These are phyloP conservation scores for Amyelois transitella DNA, from an alignment of 1,140 invertebrate species.

Conservation along the genomic window DNA sequence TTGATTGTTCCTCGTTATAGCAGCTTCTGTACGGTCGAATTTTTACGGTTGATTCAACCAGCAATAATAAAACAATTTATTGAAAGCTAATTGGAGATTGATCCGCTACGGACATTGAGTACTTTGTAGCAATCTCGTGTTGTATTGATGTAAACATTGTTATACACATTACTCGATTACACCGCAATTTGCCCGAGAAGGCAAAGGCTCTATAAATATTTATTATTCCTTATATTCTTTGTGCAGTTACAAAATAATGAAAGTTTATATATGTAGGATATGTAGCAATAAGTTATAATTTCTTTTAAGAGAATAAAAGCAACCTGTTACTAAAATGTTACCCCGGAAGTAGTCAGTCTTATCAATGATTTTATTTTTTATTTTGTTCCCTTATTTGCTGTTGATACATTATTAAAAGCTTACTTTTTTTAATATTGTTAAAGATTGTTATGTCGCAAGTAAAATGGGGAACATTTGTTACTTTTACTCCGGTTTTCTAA, in stretches of 20 bases:
- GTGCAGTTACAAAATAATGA: slow-evolving; percentile 3
- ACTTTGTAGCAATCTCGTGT: slow-evolving; percentile 48
- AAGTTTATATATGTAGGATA: background rate
- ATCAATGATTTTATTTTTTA: too few species aligned
- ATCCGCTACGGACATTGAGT: slow-evolving; percentile 41
- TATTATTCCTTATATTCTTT: slow-evolving; percentile 48
- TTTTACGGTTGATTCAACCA: slow-evolving; percentile 42
- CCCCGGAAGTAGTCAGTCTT: too few species aligned
- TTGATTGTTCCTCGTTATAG: slow-evolving; percentile 1
- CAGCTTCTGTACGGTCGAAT: slow-evolving; percentile 10
- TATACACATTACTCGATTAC: slow-evolving; percentile 56
- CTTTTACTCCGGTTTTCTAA: too few species aligned
- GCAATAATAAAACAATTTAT: slow-evolving; percentile 59
- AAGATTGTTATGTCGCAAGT: too few species aligned
- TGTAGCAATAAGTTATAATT: too few species aligned
- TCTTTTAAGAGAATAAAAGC: too few species aligned
- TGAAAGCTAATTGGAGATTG: slow-evolving; percentile 53
- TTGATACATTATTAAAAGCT: too few species aligned
- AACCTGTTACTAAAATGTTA: too few species aligned
- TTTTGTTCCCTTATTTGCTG: too few species aligned
- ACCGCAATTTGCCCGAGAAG: slow-evolving; percentile 50
- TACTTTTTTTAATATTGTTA: too few species aligned
- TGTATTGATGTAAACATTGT: slow-evolving; percentile 54
- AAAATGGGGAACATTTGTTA: too few species aligned
- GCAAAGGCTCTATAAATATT: slow-evolving; percentile 65